Percentiles rank a stretch among this genome's conserved stretches.
Conservation (phyloP, 1,140 invertebrate genomes). For the Amphibalanus amphitrite region DNA sequence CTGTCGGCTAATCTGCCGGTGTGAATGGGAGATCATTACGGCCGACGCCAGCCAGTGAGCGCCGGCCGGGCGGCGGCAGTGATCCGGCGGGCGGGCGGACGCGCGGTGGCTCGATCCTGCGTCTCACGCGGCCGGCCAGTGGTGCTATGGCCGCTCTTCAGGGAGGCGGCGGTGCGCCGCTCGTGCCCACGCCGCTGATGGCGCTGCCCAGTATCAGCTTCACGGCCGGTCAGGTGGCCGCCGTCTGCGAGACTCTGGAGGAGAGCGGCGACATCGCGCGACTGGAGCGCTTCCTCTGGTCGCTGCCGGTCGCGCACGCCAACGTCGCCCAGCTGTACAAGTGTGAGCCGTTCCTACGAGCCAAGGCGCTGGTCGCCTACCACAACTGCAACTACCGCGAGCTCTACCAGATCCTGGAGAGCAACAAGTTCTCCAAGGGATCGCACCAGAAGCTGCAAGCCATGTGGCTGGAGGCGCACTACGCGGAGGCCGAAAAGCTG, state of each 20-base stretch:
- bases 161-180: constrained; percentile 28
- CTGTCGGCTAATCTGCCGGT: neutral
- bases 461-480: constrained; percentile 97
- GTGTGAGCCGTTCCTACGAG: constrained; percentile 84
- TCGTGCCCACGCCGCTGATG: constrained; percentile 59
- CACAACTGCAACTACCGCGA: constrained; percentile 86
- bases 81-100: neutral
- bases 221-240: constrained; percentile 82
- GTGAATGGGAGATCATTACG: neutral
- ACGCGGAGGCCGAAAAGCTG: constrained; percentile 92
- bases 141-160: neutral
- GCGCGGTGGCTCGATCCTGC: too few relatives aligned
- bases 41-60: neutral
- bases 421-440: constrained; percentile 89
- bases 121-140: neutral
- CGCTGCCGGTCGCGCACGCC: constrained; percentile 76
- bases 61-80: too few relatives aligned
- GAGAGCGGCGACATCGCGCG: constrained; percentile 93
- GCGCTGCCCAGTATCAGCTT: constrained; percentile 76
- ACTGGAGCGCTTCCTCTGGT: constrained; percentile 90
- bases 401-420: constrained; percentile 86
- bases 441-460: constrained; percentile 89
- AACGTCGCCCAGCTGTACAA: constrained; percentile 72
- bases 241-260: constrained; percentile 96
- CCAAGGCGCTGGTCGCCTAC: constrained; percentile 90